A percentile compares a stretch with the other conserved stretches of the same genome.
Conservation (phyloP, 2,113 vertebrate genomes). For the Baryphthengus martii region DNA sequence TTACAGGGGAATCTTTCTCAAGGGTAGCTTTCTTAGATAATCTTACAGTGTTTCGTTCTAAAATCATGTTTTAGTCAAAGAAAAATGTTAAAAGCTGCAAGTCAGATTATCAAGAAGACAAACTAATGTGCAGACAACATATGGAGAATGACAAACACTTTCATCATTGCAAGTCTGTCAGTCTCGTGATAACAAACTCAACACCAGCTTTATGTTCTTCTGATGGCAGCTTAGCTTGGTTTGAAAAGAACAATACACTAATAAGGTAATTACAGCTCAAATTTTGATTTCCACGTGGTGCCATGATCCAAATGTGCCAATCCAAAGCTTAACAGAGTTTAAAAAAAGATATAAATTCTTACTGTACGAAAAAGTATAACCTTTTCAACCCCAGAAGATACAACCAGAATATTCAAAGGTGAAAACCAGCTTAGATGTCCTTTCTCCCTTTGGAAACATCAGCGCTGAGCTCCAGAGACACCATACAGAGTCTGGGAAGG, state of each 20-base stretch:
- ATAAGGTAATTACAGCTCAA: neutral
- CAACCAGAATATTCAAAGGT: neutral
- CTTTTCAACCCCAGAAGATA: neutral
- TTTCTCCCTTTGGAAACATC: neutral
- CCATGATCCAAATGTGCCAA: neutral
- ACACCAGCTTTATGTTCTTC: neutral
- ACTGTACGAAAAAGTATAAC: neutral
- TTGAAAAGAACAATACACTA: neutral
- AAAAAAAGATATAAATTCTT: neutral
- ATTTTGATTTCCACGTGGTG: neutral
- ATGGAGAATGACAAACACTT: neutral
- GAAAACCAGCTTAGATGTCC: neutral
- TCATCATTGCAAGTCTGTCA: neutral
- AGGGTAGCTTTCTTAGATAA: neutral
- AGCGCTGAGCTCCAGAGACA: neutral
- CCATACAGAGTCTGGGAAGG: rapidly evolving
- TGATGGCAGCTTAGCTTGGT: neutral
- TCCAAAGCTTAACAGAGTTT: neutral
- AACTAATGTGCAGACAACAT: neutral
- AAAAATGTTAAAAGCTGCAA: neutral
- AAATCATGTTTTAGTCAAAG: neutral
- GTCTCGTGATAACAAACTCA: neutral
- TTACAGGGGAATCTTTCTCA: neutral
- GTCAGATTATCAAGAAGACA: neutral
- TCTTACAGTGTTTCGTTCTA: neutral